Conservation (phyloP, 2,888 invertebrate species). For the Sphaeridia pumilis region DNA sequence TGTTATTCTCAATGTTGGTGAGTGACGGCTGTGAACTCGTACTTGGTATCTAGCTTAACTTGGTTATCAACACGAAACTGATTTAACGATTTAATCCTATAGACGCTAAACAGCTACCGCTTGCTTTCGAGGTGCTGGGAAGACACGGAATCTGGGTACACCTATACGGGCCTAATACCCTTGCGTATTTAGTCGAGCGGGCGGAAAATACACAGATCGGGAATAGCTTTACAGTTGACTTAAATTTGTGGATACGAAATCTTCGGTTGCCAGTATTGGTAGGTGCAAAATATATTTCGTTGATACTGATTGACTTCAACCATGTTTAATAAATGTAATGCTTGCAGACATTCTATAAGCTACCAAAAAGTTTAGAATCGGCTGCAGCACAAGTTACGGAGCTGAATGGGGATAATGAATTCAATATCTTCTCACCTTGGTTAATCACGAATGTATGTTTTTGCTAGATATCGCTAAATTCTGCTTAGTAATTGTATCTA, state of each 20-base stretch:
- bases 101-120: constrained; percentile 23
- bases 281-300: constrained; percentile 4
- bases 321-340: not conserved
- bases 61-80: too few species aligned
- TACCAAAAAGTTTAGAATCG: constrained; percentile 23
- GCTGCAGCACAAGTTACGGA: too few species aligned
- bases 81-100: too few species aligned
- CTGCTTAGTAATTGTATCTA: too few species aligned
- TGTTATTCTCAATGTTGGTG: constrained; percentile 31
- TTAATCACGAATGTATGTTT: constrained; percentile 31
- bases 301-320: too few species aligned
- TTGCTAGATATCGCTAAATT: too few species aligned
- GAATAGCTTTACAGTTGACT: constrained; percentile 31
- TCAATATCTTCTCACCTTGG: constrained; percentile 34
- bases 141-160: constrained; percentile 32
- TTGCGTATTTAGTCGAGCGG: constrained; percentile 31
- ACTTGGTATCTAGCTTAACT: too few species aligned
- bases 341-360: constrained; percentile 31
- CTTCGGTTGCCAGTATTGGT: constrained; percentile 32
- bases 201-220: constrained; percentile 30
- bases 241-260: constrained; percentile 29
- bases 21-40: too few species aligned
- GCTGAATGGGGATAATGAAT: too few species aligned
- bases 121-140: constrained; percentile 27
- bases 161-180: constrained; percentile 30